Evolutionary conservation across 2,888 invertebrate genomes (phyloP).

Genomic region (Coecobrya sp.): DNA sequence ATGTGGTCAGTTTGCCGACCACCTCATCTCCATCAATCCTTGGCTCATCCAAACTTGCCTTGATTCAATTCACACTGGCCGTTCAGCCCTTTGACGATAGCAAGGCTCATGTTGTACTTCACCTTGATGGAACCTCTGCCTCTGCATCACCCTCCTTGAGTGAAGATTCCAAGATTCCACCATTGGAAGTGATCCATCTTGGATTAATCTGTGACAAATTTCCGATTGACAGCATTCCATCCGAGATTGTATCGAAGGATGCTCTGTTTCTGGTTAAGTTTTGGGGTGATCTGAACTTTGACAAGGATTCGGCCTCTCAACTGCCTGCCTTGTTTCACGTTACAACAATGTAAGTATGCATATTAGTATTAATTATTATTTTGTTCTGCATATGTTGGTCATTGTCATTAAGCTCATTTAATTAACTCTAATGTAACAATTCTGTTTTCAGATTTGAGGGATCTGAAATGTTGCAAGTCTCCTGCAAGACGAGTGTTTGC

Average conservation of each 20-base stretch:
- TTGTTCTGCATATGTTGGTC: background rate
- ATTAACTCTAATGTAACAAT: background rate
- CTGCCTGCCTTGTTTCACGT: background rate
- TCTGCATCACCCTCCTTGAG: background rate
- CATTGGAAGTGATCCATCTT: background rate
- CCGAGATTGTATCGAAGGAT: background rate
- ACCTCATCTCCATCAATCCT: background rate
- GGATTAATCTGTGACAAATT: slow-evolving; percentile 50
- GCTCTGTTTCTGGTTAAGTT: slow-evolving; percentile 52
- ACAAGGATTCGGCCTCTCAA: too few relatives aligned
- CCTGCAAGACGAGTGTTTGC: slow-evolving; percentile 43
- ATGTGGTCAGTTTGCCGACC: background rate
- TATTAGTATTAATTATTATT: background rate
- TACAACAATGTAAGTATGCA: background rate
- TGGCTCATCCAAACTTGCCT: background rate
- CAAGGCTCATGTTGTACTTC: background rate
- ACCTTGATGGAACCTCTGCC: background rate
- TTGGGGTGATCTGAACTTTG: slow-evolving; percentile 50
- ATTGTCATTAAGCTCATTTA: background rate
- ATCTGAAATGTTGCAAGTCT: background rate
- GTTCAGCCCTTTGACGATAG: background rate
- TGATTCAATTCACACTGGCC: background rate
- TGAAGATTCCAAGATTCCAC: background rate
- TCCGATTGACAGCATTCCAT: background rate
- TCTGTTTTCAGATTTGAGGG: slow-evolving; percentile 29